Conservation (phyloP, 2,888 invertebrate species). For the Rotaria socialis region DNA sequence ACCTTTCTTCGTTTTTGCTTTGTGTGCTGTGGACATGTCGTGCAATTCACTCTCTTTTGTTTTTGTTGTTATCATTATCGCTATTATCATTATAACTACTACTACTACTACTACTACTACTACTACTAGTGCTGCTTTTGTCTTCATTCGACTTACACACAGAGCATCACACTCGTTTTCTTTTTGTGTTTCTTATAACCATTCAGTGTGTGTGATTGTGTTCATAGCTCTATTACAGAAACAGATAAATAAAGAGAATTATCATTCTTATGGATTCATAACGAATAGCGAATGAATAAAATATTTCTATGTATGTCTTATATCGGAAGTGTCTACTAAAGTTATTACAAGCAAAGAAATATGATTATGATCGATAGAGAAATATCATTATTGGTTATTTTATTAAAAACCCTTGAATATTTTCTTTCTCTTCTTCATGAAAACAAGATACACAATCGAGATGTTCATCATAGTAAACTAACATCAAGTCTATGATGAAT, state of each 20-base stretch:
- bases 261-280: background rate
- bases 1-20: background rate
- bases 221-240: background rate
- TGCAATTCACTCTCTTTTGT: background rate
- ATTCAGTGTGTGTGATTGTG: constrained; percentile 10
- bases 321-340: too few relatives aligned
- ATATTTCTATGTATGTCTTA: too few relatives aligned
- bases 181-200: background rate
- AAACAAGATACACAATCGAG: too few relatives aligned
- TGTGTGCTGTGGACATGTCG: background rate
- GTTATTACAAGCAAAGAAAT: too few relatives aligned
- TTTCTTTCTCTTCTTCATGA: too few relatives aligned
- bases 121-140: background rate
- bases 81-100: background rate
- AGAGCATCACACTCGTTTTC: background rate
- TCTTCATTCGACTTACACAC: background rate
- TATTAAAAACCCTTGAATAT: too few relatives aligned
- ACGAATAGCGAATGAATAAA: too few relatives aligned
- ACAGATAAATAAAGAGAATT: constrained; percentile 19
- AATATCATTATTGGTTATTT: too few relatives aligned
- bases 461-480: too few relatives aligned
- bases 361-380: too few relatives aligned
- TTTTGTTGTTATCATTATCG: background rate
- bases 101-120: background rate
- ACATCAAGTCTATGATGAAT: too few relatives aligned